Evolutionary conservation across 2,797 vertebrate species (phyloP), one percentile per base, ranked within the genome.

Genomic region (Sebastes steindachneri): DNA sequence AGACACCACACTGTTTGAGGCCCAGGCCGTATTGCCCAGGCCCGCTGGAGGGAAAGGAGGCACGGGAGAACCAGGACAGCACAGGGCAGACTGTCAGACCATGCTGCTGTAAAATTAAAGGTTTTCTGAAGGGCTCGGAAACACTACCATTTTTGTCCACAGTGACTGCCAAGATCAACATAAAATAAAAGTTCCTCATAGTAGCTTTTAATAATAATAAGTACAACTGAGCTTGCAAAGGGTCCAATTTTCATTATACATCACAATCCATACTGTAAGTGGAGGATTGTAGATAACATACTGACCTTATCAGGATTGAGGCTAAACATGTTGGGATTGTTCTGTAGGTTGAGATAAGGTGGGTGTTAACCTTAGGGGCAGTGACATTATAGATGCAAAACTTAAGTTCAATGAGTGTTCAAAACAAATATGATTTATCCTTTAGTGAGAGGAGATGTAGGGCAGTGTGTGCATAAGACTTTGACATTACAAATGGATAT

Each of bases 321-420:
- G 62, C 51, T 59, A 15, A 68, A 51, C 23, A 35, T 60, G 28
- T 45, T 74, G n/a, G 26, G 69, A 51, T 82, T 64, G 64, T 63
- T 33, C 41, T 72, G 65, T 35, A 28, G 51, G 80, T 73, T 86
- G 28, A 10, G 11, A 82, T 87, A 72, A 75, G 41, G 31, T 6
- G 63, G 33, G 3, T 45, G 14, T 55, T 63, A 7, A 55, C 37
- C 41, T 19, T 11, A 29, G 26, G 4, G n/a, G 21, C 12, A 48
- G 19, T 33, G 9, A 60, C 45, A 85, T 73, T 57, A 35, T 2
- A 41, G 14, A 78, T 54, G 7, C 29, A 11, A n/a, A 15, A 51
- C 6, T n/a, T 15, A 66, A 75, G 15, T 14, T 53, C 10, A 19
- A 45, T 12, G 9, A 63, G 33, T 8, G 12, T 29, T 69, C 4